Evolutionary conservation across 2,888 invertebrate species (phyloP).

Genomic region (Parasteatoda lunata): DNA sequence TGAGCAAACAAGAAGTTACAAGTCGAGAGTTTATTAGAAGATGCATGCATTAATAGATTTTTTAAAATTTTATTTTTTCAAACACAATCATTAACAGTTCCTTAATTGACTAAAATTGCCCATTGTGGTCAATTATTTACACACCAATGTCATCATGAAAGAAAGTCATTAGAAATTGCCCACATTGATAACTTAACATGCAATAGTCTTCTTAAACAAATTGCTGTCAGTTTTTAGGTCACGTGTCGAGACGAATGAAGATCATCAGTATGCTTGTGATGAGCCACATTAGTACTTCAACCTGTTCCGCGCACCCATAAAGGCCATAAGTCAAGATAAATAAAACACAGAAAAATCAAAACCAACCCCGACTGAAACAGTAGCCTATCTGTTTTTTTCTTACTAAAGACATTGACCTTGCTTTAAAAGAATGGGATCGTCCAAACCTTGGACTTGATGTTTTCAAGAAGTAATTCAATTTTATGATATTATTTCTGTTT

Average conservation of each 20-base stretch:
- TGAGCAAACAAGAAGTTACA: no score
- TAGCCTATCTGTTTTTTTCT: slow-evolving; percentile 35
- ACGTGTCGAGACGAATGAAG: not conserved
- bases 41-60: no score
- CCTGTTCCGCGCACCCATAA: slow-evolving; percentile 27
- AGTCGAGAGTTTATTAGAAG: no score
- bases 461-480: slow-evolving; percentile 4
- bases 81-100: no score
- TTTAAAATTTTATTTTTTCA: no score
- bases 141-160: no score
- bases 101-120: no score
- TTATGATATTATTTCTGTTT: not conserved
- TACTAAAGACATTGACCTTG: slow-evolving; percentile 49
- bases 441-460: slow-evolving; percentile 11
- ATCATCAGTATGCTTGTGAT: slow-evolving; percentile 40
- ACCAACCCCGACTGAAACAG: slow-evolving; percentile 1
- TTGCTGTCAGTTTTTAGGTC: slow-evolving; percentile 33
- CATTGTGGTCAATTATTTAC: no score
- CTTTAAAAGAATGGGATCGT: not conserved
- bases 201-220: not conserved
- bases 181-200: no score
- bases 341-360: not conserved
- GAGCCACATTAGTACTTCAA: not conserved
- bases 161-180: no score
- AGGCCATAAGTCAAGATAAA: not conserved